A percentile compares a stretch with the other conserved stretches of the same genome.
These are phyloP conservation scores for Zeus faber DNA, from an alignment of 2,113 vertebrate genomes.

Conservation along the genomic window DNA sequence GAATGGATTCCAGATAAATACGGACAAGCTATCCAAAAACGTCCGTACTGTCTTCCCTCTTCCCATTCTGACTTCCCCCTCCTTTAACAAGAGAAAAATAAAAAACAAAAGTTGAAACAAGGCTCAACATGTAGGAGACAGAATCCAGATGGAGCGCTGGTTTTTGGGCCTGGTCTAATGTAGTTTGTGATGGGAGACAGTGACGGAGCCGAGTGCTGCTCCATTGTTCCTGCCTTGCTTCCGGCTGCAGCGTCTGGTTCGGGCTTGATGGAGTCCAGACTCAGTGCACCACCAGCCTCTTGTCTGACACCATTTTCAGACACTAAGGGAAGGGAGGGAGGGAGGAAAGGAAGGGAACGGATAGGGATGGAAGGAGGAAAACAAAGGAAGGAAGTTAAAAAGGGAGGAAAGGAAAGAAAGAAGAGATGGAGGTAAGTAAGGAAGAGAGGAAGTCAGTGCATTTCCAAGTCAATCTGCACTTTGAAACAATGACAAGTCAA, in stretches of 20 bases:
- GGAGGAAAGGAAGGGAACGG: slow-evolving; percentile 10
- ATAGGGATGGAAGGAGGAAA: slow-evolving; percentile 36
- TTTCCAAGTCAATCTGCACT: slow-evolving; percentile 37
- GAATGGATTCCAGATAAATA: slow-evolving; percentile 24
- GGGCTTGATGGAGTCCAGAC: slow-evolving; percentile 61
- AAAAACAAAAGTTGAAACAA: slow-evolving; percentile 43
- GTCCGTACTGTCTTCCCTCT: too few relatives aligned
- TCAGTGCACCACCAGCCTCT: slow-evolving; percentile 21
- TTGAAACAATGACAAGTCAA: slow-evolving; percentile 51
- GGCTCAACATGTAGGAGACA: slow-evolving; percentile 22
- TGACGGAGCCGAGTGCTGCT: slow-evolving; percentile 44
- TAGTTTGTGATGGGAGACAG: slow-evolving; percentile 50
- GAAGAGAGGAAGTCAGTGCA: slow-evolving; percentile 52
- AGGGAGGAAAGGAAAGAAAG: slow-evolving; percentile 11
- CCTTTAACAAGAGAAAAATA: slow-evolving; percentile 12
- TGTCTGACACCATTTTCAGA: slow-evolving; percentile 6
- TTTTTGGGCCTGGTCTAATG: slow-evolving; percentile 13
- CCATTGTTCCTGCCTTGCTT: slow-evolving; percentile 61
- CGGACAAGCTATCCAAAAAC: slow-evolving; percentile 17
- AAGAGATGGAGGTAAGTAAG: slow-evolving; percentile 41
- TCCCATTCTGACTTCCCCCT: slow-evolving; percentile 30
- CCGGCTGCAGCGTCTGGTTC: slow-evolving; percentile 53
- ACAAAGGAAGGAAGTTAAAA: slow-evolving; percentile 55
- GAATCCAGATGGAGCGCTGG: slow-evolving; percentile 23
- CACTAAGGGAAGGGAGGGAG: not conserved